Base-by-base conservation (phyloP, 2,888 invertebrate genomes). In the Aplocera efformata region DNA sequence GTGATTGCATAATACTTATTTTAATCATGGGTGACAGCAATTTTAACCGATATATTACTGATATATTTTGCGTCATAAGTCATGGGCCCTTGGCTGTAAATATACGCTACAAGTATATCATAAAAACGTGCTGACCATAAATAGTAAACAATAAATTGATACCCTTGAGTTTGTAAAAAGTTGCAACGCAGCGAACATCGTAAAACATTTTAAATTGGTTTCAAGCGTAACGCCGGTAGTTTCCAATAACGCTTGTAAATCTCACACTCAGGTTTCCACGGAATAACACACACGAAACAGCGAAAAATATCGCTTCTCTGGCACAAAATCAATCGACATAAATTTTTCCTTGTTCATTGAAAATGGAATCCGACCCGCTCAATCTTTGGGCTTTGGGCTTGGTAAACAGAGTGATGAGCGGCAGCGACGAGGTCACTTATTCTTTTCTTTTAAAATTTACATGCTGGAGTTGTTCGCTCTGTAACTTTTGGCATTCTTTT, bases 281-380 rank as follows among this genome's bases (percentile, higher is more conserved):
- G 38, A 39, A 50, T 48, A 50, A 50, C 46, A 48, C 48, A 34
- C 36, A 33, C 41, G 47, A 42, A 58, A 43, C 43, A 50, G 45
- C 39, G 51, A 47, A 52, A 60, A 56, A 58, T 58, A 64, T 62
- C 38, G 46, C 42, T 48, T 36, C 49, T 51, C 48, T 34, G 42
- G 48, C 53, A 49, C 48, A 59, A 59, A 62, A 62, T 67, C 64
- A 63, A 59, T 63, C 60, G 60, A 46, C 53, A 60, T 60, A 50
- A 52, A 50, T 55, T 51, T 41, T 46, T 50, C 44, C 41, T 44
- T 40, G 49, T 46, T 60, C 58, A 67, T 65, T 60, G 53, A 61
- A 67, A 67, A 62, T 48, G 55, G 56, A 60, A 61, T 58, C 58
- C 56, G 50, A 49, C 46, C 47, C 42, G 23, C 35, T 54, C 46